Percentiles rank a stretch among this genome's conserved stretches.
phyloP scores from a whole-genome alignment of 64 coral and sea anemone species.

The Porites lutea region DNA sequence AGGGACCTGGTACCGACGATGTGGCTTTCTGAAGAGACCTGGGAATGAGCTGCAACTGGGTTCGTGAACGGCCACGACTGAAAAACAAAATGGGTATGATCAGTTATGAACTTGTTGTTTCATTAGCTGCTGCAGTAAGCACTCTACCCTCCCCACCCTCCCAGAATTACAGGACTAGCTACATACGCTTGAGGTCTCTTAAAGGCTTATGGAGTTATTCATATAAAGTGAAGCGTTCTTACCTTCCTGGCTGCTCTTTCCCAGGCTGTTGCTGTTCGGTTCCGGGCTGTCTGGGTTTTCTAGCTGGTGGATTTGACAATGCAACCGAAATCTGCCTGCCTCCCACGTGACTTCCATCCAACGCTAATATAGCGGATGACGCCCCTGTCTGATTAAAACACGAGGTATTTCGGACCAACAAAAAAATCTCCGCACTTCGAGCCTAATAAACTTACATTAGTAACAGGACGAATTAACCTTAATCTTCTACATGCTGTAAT shows the following conservation, averaged over 20 bases:
- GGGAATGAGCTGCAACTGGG: slow-evolving; percentile 78
- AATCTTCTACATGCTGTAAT: too few relatives aligned
- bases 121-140: too few relatives aligned
- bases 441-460: too few relatives aligned
- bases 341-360: slow-evolving; percentile 70
- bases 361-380: slow-evolving; percentile 73
- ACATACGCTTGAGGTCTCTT: too few relatives aligned
- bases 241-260: slow-evolving; percentile 45
- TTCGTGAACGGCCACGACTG: slow-evolving; percentile 81
- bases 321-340: slow-evolving; percentile 89
- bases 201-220: neutral
- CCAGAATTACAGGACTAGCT: too few relatives aligned
- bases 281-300: slow-evolving; percentile 53
- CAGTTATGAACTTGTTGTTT: neutral
- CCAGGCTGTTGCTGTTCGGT: neutral
- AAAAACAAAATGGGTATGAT: neutral
- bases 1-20: slow-evolving; percentile 20
- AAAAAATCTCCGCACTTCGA: too few relatives aligned
- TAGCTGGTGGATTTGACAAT: slow-evolving; percentile 92
- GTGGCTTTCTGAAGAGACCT: slow-evolving; percentile 61
- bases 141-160: too few relatives aligned
- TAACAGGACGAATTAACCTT: too few relatives aligned
- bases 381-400: slow-evolving; percentile 50
- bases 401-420: too few relatives aligned
- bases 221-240: neutral